phyloP scores from a whole-genome alignment of 2,888 invertebrate species.

The Hyppa rectilinea region DNA sequence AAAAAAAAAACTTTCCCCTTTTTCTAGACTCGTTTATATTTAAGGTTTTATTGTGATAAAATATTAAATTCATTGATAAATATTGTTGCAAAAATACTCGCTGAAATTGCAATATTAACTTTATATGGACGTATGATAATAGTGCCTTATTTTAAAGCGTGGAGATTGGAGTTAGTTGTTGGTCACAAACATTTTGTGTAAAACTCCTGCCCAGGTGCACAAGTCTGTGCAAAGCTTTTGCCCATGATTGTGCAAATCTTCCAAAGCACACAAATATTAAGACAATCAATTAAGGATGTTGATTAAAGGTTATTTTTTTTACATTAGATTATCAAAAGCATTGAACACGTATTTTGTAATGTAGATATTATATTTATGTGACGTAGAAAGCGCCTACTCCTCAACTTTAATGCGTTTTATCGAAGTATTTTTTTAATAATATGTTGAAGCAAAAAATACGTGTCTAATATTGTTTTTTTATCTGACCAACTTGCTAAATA shows the following conservation, averaged over 20 bases:
- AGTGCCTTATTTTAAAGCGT: slow-evolving; percentile 71
- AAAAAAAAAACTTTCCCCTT: slow-evolving; percentile 19
- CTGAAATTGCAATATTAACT: slow-evolving; percentile 70
- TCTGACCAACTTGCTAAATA: too few relatives aligned
- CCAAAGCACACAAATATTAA: not conserved
- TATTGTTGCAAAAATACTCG: slow-evolving; percentile 60
- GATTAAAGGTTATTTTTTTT: too few relatives aligned
- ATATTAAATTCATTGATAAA: slow-evolving; percentile 60
- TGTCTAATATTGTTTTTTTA: too few relatives aligned
- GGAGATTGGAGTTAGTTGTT: slow-evolving; percentile 20
- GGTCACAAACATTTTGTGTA: not conserved
- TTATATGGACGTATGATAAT: slow-evolving; percentile 68
- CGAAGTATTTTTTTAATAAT: too few relatives aligned
- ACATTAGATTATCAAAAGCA: too few relatives aligned
- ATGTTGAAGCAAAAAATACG: too few relatives aligned
- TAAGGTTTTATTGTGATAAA: slow-evolving; percentile 68
- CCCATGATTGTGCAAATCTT: not conserved
- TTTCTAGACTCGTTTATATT: slow-evolving; percentile 42
- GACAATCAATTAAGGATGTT: too few relatives aligned
- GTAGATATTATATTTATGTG: too few relatives aligned
- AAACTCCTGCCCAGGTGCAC: not conserved
- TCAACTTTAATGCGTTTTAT: too few relatives aligned
- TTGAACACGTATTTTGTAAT: too few relatives aligned
- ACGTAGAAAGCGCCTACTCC: too few relatives aligned
- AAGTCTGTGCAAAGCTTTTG: not conserved